These are phyloP conservation scores for Calonectris borealis DNA, from an alignment of 2,113 vertebrate genomes.

Conservation along the genomic window DNA sequence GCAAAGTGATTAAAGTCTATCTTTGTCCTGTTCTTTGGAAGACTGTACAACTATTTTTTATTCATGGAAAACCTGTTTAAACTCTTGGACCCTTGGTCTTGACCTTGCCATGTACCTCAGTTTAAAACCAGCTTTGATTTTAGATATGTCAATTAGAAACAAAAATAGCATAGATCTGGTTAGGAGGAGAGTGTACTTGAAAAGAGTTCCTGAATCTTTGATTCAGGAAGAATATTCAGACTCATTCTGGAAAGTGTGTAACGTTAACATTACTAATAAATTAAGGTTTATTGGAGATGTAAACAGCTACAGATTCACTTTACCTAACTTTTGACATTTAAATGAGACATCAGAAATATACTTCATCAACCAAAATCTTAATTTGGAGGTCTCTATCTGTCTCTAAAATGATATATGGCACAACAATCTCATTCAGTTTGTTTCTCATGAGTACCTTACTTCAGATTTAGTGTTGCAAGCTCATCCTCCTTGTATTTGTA, in stretches of 20 bases:
- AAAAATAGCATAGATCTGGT: background rate
- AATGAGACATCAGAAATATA: background rate
- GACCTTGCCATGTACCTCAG: background rate
- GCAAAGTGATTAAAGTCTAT: background rate
- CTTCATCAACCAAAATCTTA: background rate
- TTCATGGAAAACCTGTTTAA: background rate
- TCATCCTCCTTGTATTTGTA: background rate
- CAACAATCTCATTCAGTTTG: background rate
- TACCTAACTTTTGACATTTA: background rate
- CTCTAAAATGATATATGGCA: background rate
- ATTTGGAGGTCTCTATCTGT: background rate
- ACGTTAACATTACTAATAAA: background rate
- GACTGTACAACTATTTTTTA: background rate
- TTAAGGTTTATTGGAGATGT: background rate
- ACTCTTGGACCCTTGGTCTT: background rate
- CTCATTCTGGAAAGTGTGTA: background rate
- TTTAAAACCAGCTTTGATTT: slow-evolving; percentile 12
- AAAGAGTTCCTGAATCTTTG: background rate
- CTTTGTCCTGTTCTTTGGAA: background rate
- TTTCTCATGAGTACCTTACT: background rate
- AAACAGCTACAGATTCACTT: background rate
- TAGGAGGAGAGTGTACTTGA: background rate
- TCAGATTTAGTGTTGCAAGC: background rate
- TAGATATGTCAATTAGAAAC: background rate
- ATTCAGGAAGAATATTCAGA: background rate